Conservation (phyloP, 2,797 vertebrate genomes). For the Hyperoplus lanceolatus region DNA sequence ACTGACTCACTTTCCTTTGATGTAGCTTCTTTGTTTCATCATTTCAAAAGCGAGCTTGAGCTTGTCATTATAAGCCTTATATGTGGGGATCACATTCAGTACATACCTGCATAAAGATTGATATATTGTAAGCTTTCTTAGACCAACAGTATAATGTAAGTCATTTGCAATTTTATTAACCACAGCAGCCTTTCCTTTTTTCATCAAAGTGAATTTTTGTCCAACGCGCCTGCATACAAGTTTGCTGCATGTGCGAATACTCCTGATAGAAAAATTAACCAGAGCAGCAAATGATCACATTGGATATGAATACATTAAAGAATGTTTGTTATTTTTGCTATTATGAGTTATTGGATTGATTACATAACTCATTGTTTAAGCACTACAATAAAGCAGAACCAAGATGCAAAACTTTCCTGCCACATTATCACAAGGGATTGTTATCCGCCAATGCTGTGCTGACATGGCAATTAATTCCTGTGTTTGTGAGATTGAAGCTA, state of each 20-base stretch:
- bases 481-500: conserved; percentile 44
- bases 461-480: conserved; percentile 33
- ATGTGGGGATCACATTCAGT: background rate
- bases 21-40: background rate
- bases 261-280: background rate
- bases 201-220: background rate
- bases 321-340: background rate
- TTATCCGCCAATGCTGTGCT: conserved; percentile 12
- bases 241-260: background rate
- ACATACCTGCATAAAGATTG: background rate
- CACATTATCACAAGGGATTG: conserved; percentile 12
- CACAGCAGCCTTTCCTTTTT: no score
- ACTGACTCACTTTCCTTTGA: background rate
- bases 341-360: background rate
- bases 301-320: no score
- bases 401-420: background rate
- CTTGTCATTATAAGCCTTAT: background rate
- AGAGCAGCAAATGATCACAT: background rate
- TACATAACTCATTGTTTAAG: background rate
- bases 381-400: background rate
- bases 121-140: no score
- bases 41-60: background rate
- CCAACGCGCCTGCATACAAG: background rate
- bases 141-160: no score
- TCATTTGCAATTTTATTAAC: no score